These are phyloP conservation scores for Panorpa germanica DNA, from an alignment of 2,888 invertebrate genomes.

Conservation along the genomic window DNA sequence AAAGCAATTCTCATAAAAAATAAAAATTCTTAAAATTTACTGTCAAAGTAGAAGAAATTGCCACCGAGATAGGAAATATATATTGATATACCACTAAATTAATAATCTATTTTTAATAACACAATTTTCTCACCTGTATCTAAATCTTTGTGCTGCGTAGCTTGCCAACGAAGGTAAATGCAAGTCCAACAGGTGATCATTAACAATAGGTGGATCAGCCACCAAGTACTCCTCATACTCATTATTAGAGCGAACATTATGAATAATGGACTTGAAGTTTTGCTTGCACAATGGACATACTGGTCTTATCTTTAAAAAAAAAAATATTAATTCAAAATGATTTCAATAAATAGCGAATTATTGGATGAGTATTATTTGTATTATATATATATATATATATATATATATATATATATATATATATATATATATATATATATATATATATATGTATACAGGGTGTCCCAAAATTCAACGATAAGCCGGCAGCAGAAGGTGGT, in stretches of 20 bases:
- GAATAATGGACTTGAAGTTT: slow-evolving; percentile 76
- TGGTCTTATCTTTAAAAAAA: slow-evolving; percentile 56
- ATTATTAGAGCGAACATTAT: slow-evolving; percentile 72
- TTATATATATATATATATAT: neutral
- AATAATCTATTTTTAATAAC: slow-evolving; percentile 1
- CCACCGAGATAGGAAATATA: neutral
- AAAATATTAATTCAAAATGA: too few species aligned
- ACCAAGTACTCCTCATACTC: slow-evolving; percentile 75
- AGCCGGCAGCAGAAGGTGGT: too few species aligned
- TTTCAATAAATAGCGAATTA: too few species aligned
- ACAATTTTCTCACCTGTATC: slow-evolving; percentile 25
- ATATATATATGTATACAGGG: too few species aligned
- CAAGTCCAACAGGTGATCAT: slow-evolving; percentile 19
- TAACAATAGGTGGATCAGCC: too few species aligned
- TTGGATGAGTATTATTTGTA: neutral
- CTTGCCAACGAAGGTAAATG: slow-evolving; percentile 15
- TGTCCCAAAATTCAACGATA: too few species aligned
- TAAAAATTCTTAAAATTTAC: slow-evolving; percentile 1
- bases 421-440: slow-evolving; percentile 6
- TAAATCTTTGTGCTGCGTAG: slow-evolving; percentile 18
- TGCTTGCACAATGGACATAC: slow-evolving; percentile 92
- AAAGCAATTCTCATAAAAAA: slow-evolving; percentile 15
- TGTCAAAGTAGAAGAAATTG: neutral
- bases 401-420: slow-evolving; percentile 3
- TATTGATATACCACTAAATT: too few species aligned